Conservation (phyloP, 2,888 invertebrate species). For the Pristionchus entomophagus region DNA sequence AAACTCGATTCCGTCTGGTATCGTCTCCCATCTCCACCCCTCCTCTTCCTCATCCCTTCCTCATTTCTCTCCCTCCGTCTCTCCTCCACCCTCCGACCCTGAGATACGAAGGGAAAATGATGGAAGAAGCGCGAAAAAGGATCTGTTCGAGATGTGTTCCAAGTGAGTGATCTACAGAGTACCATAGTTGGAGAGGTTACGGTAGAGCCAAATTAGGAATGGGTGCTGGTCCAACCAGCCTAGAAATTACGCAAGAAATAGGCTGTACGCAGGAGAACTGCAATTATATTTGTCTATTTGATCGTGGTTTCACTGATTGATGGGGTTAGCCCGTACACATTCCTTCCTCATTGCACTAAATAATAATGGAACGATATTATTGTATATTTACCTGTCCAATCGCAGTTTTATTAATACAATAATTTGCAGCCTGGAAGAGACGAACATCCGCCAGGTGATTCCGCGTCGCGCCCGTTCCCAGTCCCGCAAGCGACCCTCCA, state of each 20-base stretch:
- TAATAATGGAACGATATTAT: too few species aligned
- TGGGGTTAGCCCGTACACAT: too few species aligned
- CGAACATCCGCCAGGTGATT: constrained; percentile 10
- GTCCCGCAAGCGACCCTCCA: constrained; percentile 5
- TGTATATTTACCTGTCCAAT: too few species aligned
- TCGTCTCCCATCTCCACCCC: background rate
- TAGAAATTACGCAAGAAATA: too few species aligned
- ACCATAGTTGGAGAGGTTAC: background rate
- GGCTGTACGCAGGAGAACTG: too few species aligned
- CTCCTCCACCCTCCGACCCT: constrained; percentile 28
- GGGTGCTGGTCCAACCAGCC: too few species aligned
- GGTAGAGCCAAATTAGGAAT: too few species aligned
- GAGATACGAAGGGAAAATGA: constrained; percentile 16
- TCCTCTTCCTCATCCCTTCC: background rate
- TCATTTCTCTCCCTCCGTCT: constrained; percentile 3
- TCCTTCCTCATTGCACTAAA: too few species aligned
- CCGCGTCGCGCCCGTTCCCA: background rate
- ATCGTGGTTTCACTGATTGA: too few species aligned
- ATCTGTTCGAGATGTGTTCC: background rate
- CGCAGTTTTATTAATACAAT: too few species aligned
- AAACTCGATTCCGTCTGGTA: background rate
- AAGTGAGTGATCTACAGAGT: background rate
- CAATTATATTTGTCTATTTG: too few species aligned
- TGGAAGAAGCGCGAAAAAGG: background rate
- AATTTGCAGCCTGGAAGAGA: constrained; percentile 33